Evolutionary conservation across 1,140 invertebrate species (phyloP).

Genomic region (Pseudomyrmex gracilis): DNA sequence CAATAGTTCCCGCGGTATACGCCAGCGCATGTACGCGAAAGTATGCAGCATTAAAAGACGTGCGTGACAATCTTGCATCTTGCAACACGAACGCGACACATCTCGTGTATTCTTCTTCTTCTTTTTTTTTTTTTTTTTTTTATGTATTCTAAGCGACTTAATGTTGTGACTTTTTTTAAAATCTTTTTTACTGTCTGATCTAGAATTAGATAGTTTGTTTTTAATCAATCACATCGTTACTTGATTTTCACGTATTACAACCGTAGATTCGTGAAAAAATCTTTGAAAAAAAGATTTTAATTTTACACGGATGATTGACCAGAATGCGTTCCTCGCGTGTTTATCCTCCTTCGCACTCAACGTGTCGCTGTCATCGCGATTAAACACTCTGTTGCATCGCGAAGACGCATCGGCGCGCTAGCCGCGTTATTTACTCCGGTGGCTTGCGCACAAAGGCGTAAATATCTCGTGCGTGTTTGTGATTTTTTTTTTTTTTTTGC

Average conservation of each 20-base stretch:
- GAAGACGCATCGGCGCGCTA: constrained; percentile 21
- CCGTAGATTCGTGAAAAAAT: too few relatives aligned
- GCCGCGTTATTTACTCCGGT: constrained; percentile 27
- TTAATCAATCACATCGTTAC: too few relatives aligned
- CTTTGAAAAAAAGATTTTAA: too few relatives aligned
- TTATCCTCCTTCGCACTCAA: constrained; percentile 6
- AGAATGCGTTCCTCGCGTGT: constrained; percentile 8
- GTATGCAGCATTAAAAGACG: constrained; percentile 26
- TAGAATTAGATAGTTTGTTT: too few relatives aligned
- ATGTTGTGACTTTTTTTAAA: too few relatives aligned
- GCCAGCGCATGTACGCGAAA: neutral
- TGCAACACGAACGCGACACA: constrained; percentile 11
- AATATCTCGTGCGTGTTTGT: constrained; percentile 16
- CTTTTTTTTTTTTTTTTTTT: neutral
- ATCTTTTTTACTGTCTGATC: too few relatives aligned
- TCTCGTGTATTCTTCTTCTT: neutral
- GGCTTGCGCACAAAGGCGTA: constrained; percentile 23
- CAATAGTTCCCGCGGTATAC: neutral
- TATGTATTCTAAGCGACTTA: neutral
- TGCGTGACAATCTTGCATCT: constrained; percentile 40
- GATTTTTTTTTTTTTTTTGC: constrained; percentile 23
- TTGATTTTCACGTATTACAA: too few relatives aligned
- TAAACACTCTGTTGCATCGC: constrained; percentile 41
- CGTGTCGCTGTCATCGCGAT: constrained; percentile 66
- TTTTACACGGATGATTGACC: constrained; percentile 31